phyloP scores from a whole-genome alignment of 2,888 invertebrate genomes.

The Oligia latruncula region DNA sequence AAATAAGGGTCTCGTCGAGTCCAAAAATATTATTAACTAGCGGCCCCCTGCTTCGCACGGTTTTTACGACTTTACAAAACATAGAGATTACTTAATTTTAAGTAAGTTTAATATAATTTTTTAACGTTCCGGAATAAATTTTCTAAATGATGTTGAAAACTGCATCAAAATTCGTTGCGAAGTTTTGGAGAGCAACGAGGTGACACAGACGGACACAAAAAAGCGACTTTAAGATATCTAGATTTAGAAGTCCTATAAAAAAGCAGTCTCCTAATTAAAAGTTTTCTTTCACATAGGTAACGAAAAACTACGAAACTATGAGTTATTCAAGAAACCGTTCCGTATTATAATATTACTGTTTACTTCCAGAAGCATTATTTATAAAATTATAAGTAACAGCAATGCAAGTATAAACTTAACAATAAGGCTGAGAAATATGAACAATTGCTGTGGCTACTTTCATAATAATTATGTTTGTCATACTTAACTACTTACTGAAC shows the following conservation, averaged over 20 bases:
- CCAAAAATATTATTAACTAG: neutral
- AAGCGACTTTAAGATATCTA: neutral
- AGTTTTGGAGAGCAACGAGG: neutral
- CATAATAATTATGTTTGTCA: constrained; percentile 1
- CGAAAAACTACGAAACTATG: neutral
- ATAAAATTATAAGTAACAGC: too few species aligned
- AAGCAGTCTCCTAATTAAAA: neutral
- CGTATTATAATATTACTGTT: neutral
- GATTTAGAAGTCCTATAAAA: neutral
- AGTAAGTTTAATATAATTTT: neutral
- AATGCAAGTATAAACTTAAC: neutral
- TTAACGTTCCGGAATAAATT: neutral
- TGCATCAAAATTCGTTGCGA: neutral
- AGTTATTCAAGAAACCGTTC: neutral
- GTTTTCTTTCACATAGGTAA: neutral
- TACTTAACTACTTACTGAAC: constrained; percentile 8
- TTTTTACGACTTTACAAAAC: neutral
- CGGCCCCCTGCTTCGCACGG: neutral
- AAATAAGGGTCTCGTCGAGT: neutral
- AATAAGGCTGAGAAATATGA: neutral
- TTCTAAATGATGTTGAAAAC: neutral
- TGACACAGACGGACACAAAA: neutral
- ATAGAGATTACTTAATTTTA: neutral
- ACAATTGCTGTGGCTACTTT: neutral
- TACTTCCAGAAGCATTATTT: neutral